Conservation (phyloP, 2,113 vertebrate species). For the Pygathrix nemaeus region DNA sequence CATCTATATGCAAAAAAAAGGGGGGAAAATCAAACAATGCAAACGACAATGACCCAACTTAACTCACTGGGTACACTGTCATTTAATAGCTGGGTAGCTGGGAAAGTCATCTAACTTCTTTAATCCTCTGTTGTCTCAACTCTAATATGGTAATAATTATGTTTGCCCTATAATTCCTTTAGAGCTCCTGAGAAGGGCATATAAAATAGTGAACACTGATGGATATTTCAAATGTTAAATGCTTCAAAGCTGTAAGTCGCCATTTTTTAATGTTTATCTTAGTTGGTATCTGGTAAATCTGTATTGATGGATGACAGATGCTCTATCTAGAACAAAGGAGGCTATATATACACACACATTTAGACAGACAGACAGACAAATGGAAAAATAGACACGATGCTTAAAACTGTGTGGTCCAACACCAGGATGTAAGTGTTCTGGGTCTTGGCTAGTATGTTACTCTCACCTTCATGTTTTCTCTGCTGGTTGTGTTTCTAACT, state of each 20-base stretch:
- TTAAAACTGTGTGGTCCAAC: not conserved
- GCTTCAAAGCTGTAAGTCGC: not conserved
- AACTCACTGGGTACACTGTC: not conserved
- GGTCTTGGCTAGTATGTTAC: not conserved
- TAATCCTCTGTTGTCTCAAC: not conserved
- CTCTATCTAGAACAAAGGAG: not conserved
- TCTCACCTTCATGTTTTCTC: not conserved
- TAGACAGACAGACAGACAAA: too few relatives aligned
- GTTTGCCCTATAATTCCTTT: not conserved
- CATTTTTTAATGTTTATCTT: not conserved
- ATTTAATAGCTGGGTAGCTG: not conserved
- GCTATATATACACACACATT: fast-evolving
- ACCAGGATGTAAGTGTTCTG: not conserved
- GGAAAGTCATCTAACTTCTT: not conserved
- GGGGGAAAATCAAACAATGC: not conserved
- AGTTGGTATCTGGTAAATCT: not conserved
- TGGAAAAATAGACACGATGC: not conserved
- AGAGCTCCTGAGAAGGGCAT: not conserved
- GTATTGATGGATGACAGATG: not conserved
- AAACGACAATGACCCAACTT: not conserved
- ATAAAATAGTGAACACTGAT: not conserved
- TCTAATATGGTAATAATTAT: not conserved
- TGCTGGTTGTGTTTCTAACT: not conserved
- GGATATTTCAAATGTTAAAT: not conserved
- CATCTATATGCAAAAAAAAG: not conserved